Base-by-base conservation (phyloP, 1,140 invertebrate species). In the Lethocerus indicus region DNA sequence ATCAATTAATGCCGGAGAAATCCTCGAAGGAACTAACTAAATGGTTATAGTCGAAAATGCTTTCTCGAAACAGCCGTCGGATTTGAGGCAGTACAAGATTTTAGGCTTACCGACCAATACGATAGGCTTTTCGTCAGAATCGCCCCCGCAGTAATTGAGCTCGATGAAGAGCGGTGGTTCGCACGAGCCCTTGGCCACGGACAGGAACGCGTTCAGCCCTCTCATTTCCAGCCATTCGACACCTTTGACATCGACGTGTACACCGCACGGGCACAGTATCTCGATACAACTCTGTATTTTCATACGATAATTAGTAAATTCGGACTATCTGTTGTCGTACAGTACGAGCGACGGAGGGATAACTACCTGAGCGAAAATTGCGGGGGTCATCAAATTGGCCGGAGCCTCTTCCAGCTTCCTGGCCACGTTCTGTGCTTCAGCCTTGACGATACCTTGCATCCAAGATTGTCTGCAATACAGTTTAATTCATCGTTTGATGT, bases 361-460 rank as follows among this genome's bases (percentile, higher is more conserved):
- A n/a, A n/a, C n/a, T 44, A 49, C 47, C 47, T 49, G 35, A 7
- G 47, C 47, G 28, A 49, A 49, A 26, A 27, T 18, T 13, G 36
- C 20, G 1, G 90, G 90, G 2, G 88, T 92, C 69, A 93, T 76
- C 49, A 78, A 61, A 67, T 94, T 95, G 0, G 84, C 75, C 1
- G 90, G 88, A 14, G 79, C 78, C 62, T 93, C 88, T 58, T 77
- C 77, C 2, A 93, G 62, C 53, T 66, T 70, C 18, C 88, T 64
- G 1, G 86, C 84, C 59, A 88, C 69, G 63, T 93, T 92, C 66
- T 94, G 90, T 0, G 83, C 79, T 45, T 83, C 72, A 0, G 83
- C 84, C 62, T 86, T 78, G n/a, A n/a, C n/a, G n/a, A n/a, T n/a
- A n/a, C n/a, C n/a, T n/a, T n/a, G n/a, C n/a, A n/a, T n/a, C n/a